phyloP scores from a whole-genome alignment of 1,140 invertebrate genomes.

The Eueides isabella region DNA sequence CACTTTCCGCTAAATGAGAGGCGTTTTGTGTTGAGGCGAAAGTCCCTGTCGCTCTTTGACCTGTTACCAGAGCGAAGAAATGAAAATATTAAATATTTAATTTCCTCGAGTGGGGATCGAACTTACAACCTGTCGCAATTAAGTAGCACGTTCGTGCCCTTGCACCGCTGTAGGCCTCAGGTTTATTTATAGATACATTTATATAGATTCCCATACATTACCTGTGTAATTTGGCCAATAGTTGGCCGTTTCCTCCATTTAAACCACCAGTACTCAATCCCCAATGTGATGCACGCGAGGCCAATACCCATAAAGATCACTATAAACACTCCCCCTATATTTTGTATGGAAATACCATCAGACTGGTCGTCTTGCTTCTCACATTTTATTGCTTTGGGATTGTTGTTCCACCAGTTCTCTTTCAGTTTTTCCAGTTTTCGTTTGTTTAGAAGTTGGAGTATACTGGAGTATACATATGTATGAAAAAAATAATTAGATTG shows the following conservation, averaged over 20 bases:
- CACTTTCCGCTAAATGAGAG: no score
- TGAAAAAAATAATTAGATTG: no score
- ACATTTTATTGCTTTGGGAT: conserved; percentile 90
- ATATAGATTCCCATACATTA: conserved; percentile 27
- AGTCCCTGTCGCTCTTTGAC: no score
- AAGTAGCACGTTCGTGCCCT: no score
- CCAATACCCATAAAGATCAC: conserved; percentile 97
- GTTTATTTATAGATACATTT: no score
- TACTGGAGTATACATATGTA: conserved; percentile 87
- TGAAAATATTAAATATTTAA: no score
- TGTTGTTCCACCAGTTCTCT: conserved; percentile 97
- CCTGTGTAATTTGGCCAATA: conserved; percentile 83
- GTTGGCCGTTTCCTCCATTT: conserved; percentile 85
- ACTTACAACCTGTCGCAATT: no score
- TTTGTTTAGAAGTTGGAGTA: conserved; percentile 95
- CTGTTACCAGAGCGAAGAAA: no score
- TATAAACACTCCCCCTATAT: conserved; percentile 98
- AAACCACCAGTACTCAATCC: conserved; percentile 98
- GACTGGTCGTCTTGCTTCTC: conserved; percentile 95
- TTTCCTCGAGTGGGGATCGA: no score
- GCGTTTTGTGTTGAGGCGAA: no score
- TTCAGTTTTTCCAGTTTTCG: conserved; percentile 95
- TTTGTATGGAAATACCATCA: conserved; percentile 98
- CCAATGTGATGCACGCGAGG: conserved; percentile 94
- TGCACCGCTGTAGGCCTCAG: no score